Conservation (phyloP, 2,113 vertebrate genomes). For the Sprattus sprattus region DNA sequence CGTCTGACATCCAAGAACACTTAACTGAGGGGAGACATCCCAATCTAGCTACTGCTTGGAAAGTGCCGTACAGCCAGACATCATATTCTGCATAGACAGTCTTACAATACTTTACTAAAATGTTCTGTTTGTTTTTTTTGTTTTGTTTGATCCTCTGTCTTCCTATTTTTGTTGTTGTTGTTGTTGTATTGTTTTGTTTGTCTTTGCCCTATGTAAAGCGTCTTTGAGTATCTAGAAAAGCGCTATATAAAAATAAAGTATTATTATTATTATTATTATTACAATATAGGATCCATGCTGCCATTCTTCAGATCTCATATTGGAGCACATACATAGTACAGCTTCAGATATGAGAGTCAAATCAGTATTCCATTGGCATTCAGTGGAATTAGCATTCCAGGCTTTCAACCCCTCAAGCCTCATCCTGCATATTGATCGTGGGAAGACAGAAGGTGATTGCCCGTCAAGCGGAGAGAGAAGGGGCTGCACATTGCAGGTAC, state of each 20-base stretch:
- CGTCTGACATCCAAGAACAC: background rate
- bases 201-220: too few relatives aligned
- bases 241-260: too few relatives aligned
- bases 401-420: conserved; percentile 17
- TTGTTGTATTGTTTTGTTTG: too few relatives aligned
- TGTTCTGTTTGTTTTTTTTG: too few relatives aligned
- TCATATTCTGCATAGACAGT: background rate
- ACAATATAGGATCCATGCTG: background rate
- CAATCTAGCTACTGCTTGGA: background rate
- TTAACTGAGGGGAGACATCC: conserved; percentile 3
- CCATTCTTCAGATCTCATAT: background rate
- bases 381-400: conserved; percentile 32
- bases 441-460: conserved; percentile 18
- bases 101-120: too few relatives aligned
- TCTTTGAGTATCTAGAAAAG: too few relatives aligned
- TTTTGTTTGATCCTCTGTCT: too few relatives aligned
- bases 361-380: conserved; percentile 35
- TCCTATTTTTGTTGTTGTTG: too few relatives aligned
- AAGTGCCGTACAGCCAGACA: background rate
- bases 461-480: conserved; percentile 3
- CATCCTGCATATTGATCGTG: conserved; percentile 41
- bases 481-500: background rate
- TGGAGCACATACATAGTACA: background rate
- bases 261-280: too few relatives aligned
- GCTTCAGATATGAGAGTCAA: background rate